These are phyloP conservation scores for Dexiosoma caninum DNA, from an alignment of 2,888 invertebrate species.

Conservation along the genomic window DNA sequence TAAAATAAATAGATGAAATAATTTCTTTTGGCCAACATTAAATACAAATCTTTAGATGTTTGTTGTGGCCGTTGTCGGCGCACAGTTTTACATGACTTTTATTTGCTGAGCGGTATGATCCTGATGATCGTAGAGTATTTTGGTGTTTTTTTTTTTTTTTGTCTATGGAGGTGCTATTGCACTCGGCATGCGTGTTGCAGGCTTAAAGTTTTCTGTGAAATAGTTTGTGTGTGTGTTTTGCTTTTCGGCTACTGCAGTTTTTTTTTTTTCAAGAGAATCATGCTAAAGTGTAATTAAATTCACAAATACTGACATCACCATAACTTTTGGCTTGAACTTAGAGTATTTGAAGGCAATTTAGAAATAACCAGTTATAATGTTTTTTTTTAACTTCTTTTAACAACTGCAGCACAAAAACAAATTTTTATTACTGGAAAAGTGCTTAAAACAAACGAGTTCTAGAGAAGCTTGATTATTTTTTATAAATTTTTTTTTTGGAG, in stretches of 20 bases:
- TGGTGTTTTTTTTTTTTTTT: not conserved
- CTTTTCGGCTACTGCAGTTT: conserved; percentile 52
- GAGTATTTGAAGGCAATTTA: conserved; percentile 58
- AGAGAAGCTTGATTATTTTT: conserved; percentile 1
- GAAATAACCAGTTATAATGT: conserved; percentile 59
- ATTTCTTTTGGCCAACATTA: conserved; percentile 42
- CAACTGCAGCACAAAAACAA: conserved; percentile 31
- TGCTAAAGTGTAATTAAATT: conserved; percentile 61
- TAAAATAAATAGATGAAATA: conserved; percentile 32
- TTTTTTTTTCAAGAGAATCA: conserved; percentile 44
- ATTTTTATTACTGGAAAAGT: conserved; percentile 55
- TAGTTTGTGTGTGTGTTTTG: not conserved
- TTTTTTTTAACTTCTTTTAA: conserved; percentile 15
- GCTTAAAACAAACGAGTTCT: conserved; percentile 39
- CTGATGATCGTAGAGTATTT: conserved; percentile 4
- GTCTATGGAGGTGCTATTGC: not conserved
- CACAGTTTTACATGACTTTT: conserved; percentile 40
- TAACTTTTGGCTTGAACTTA: conserved; percentile 63
- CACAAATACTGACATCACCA: conserved; percentile 57
- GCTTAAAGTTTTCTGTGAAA: not conserved
- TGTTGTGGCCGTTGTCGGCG: too few species aligned
- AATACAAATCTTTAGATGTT: conserved; percentile 33
- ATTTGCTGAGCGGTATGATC: conserved; percentile 32
- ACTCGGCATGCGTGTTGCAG: conserved; percentile 31
- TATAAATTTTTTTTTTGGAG: conserved; percentile 36